Evolutionary conservation across 1,140 invertebrate genomes (phyloP).

Genomic region (Panagrolaimus sp.): DNA sequence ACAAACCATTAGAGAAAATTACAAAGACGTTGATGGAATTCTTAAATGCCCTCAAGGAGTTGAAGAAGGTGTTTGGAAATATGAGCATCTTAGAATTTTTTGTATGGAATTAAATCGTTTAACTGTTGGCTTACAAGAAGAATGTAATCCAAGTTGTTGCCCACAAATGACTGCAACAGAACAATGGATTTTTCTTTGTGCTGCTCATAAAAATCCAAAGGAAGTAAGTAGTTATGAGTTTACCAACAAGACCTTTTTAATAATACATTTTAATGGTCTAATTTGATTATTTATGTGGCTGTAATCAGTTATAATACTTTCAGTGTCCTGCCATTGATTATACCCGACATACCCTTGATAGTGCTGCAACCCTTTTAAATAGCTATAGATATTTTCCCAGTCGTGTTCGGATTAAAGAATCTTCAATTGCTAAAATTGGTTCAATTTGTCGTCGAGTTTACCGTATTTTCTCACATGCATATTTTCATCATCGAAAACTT

Average conservation of each 20-base stretch:
- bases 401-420: conserved; percentile 96
- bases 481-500: conserved; percentile 90
- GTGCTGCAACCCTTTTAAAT: conserved; percentile 93
- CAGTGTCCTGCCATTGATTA: conserved; percentile 97
- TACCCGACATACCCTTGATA: conserved; percentile 96
- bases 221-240: conserved; percentile 67
- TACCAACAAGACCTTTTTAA: not conserved
- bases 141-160: conserved; percentile 91
- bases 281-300: not conserved
- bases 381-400: conserved; percentile 99
- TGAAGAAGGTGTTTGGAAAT: conserved; percentile 99
- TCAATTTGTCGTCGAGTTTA: conserved; percentile 97
- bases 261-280: not conserved
- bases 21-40: conserved; percentile 85
- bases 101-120: conserved; percentile 84
- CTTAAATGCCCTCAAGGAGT: conserved; percentile 89
- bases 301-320: conserved; percentile 34
- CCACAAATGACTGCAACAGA: conserved; percentile 99
- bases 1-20: conserved; percentile 87
- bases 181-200: conserved; percentile 96
- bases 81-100: conserved; percentile 82
- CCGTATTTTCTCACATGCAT: conserved; percentile 98
- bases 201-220: conserved; percentile 98
- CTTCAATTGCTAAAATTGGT: conserved; percentile 92
- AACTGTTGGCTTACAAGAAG: conserved; percentile 80